Conservation (phyloP, 2,888 invertebrate species). For the Zaprionus lineosus region DNA sequence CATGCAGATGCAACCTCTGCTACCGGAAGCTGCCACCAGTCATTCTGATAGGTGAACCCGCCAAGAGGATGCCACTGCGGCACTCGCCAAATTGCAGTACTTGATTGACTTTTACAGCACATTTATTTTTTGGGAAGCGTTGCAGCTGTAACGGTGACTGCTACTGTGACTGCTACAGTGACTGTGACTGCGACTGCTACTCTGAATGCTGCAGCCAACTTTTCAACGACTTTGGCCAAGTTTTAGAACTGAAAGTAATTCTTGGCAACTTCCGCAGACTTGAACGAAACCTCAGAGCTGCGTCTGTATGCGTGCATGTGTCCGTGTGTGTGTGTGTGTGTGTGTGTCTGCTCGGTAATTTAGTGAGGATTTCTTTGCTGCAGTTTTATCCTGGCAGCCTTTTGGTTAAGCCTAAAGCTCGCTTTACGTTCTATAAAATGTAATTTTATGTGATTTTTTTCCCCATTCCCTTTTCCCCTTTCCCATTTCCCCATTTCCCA, state of each 20-base stretch:
- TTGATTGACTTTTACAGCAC: slow-evolving; percentile 77
- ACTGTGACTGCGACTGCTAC: slow-evolving; percentile 18
- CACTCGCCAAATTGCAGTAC: slow-evolving; percentile 64
- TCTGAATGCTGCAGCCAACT: slow-evolving; percentile 67
- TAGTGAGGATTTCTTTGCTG: slow-evolving; percentile 33
- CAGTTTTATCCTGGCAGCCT: slow-evolving; percentile 17
- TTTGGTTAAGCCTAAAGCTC: slow-evolving; percentile 7
- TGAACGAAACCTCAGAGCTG: slow-evolving; percentile 15
- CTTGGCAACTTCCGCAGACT: slow-evolving; percentile 41
- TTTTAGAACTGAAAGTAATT: slow-evolving; percentile 69
- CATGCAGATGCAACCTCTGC: slow-evolving; percentile 58
- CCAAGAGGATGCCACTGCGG: slow-evolving; percentile 17
- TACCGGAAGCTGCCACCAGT: slow-evolving; percentile 18
- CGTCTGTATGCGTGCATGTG: slow-evolving; percentile 6
- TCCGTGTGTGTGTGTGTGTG: not conserved
- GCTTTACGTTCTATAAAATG: slow-evolving; percentile 56
- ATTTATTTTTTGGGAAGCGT: too few species aligned
- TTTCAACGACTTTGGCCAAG: slow-evolving; percentile 72
- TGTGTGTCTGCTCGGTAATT: slow-evolving; percentile 36
- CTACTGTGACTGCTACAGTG: slow-evolving; percentile 27
- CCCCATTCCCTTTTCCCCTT: too few species aligned
- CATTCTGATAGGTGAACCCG: slow-evolving; percentile 27
- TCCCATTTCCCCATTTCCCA: too few species aligned
- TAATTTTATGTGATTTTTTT: slow-evolving; percentile 69
- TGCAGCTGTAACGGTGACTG: too few species aligned